A percentile compares a stretch with the other conserved stretches of the same genome.
These are phyloP conservation scores for Syngnathus floridae DNA, from an alignment of 2,113 vertebrate genomes.

Conservation along the genomic window DNA sequence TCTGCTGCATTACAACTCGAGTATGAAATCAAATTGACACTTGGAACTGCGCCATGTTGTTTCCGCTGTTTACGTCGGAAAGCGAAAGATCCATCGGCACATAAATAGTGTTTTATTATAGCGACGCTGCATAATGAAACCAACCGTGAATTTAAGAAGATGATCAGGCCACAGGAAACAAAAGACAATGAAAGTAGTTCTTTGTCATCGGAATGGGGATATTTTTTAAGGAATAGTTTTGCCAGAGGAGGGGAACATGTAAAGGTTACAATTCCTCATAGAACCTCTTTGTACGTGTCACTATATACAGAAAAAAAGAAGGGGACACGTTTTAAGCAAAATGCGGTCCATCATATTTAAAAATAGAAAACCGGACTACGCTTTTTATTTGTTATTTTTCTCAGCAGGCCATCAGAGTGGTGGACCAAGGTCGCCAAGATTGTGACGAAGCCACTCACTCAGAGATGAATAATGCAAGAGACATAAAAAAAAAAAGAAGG, in stretches of 20 bases:
- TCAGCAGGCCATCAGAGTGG: constrained; percentile 9
- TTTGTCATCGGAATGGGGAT: neutral
- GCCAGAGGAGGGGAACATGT: neutral
- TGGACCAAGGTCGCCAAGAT: constrained; percentile 30
- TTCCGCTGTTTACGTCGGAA: neutral
- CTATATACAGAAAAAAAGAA: neutral
- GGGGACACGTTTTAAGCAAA: neutral
- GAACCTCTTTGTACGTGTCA: too few relatives aligned
- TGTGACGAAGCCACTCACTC: constrained; percentile 23
- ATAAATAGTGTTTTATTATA: neutral
- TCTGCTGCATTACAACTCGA: neutral
- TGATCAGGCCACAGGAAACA: neutral
- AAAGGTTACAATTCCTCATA: too few relatives aligned
- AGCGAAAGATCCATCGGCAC: neutral
- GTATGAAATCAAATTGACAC: constrained; percentile 6
- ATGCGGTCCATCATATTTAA: neutral
- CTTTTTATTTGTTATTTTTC: neutral
- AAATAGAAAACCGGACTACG: neutral
- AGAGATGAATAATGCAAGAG: constrained; percentile 38
- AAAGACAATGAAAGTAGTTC: neutral
- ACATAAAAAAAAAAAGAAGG: constrained; percentile 1
- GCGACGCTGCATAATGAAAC: neutral
- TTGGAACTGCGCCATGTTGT: neutral
- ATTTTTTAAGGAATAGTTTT: neutral
- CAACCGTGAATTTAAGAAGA: neutral